Evolutionary conservation across 2,888 invertebrate species (phyloP).

Genomic region (Colletes collaris): DNA sequence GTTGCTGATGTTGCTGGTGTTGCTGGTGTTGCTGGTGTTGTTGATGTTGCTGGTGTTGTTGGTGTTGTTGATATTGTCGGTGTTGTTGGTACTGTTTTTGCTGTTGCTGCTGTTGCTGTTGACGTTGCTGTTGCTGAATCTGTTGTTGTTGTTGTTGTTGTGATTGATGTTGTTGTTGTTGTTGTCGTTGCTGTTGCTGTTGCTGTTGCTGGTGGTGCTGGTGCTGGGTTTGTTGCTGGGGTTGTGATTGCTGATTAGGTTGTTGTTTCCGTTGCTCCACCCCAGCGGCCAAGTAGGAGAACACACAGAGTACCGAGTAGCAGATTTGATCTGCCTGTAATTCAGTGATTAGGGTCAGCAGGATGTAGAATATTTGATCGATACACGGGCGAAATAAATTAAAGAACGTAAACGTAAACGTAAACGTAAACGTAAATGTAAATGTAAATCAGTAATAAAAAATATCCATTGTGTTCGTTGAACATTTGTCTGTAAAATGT

Average conservation of each 20-base stretch:
- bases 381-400: neutral
- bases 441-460: too few species aligned
- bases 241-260: constrained; percentile 73
- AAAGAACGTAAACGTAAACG: too few species aligned
- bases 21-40: constrained; percentile 77
- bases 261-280: constrained; percentile 87
- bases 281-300: constrained; percentile 98
- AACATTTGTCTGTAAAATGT: too few species aligned
- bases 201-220: constrained; percentile 84
- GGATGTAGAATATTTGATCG: neutral
- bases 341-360: constrained; percentile 21
- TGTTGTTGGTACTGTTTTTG: constrained; percentile 14
- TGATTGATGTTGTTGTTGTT: constrained; percentile 73
- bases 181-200: constrained; percentile 74
- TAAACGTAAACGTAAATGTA: too few species aligned
- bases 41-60: constrained; percentile 55
- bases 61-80: constrained; percentile 46
- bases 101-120: constrained; percentile 66
- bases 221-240: constrained; percentile 62
- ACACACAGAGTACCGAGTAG: constrained; percentile 99
- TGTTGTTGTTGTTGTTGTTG: constrained; percentile 52
- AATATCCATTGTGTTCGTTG: too few species aligned
- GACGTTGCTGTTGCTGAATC: constrained; percentile 84
- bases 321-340: constrained; percentile 98
- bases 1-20: constrained; percentile 63